Conservation (phyloP, 2,113 vertebrate genomes). For the Hemibagrus wyckioides region DNA sequence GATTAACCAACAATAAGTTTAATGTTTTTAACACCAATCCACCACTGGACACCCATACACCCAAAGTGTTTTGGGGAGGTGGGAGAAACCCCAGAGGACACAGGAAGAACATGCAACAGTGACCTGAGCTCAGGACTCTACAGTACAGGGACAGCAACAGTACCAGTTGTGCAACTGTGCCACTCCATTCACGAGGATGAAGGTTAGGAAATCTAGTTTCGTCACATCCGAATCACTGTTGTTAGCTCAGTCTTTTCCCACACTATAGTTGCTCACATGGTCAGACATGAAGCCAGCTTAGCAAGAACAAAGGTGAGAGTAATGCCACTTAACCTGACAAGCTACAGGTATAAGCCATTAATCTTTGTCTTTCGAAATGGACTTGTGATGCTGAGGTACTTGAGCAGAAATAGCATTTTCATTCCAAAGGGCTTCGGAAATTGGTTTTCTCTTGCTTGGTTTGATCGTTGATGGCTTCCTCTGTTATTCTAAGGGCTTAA, state of each 20-base stretch:
- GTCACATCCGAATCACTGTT: not conserved
- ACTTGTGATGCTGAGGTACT: not conserved
- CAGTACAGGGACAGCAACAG: not conserved
- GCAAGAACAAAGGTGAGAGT: conserved; percentile 15
- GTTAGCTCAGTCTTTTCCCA: not conserved
- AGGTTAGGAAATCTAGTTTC: not conserved
- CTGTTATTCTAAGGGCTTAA: conserved; percentile 39
- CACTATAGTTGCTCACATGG: not conserved
- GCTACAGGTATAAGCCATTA: conserved; percentile 31
- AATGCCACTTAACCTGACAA: conserved; percentile 32
- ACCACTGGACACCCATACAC: not conserved
- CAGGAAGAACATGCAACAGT: not conserved
- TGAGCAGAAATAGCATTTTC: conserved; percentile 11
- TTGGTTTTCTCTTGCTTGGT: conserved; percentile 46
- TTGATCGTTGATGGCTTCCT: conserved; percentile 36
- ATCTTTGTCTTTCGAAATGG: conserved; percentile 19
- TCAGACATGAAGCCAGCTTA: conserved; percentile 3
- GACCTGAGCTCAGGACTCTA: not conserved
- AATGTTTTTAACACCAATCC: not conserved
- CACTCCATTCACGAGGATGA: no score
- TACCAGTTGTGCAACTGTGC: not conserved
- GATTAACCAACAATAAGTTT: not conserved
- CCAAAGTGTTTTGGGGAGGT: not conserved
- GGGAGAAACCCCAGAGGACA: not conserved
- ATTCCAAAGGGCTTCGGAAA: conserved; percentile 25